Evolutionary conservation across 2,888 invertebrate species (phyloP), one percentile per base, ranked within the genome.

Genomic region (Leistus spinibarbis): DNA sequence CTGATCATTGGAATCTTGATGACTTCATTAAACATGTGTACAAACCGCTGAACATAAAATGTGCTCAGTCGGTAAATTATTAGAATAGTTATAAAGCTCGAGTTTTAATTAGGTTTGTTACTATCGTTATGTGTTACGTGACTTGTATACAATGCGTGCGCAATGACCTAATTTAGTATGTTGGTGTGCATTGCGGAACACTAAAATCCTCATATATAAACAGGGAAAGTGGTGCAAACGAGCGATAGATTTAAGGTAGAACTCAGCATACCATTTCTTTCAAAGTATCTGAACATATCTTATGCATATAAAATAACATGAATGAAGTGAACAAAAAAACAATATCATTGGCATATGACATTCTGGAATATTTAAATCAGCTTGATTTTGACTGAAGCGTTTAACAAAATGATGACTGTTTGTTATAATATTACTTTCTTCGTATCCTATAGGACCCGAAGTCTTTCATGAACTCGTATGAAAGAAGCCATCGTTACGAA

Each of bases 391-490:
- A 40, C 9, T 24, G 23, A 24, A 64, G 13, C 23, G 10, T 24
- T 9, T 64, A 23, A 64, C 27, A 20, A 16, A 13, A 3, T 13
- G 20, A 20, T 13, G 57, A 19, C 4, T 20, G 54, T 22, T 16
- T 54, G 20, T 54, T 40, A 54, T 16, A 56, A 57, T 20, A 19
- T 56, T 68, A 22, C 54, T 67, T 54, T 67, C 54, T 53, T 23
- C 54, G 54, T 67, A 67, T 67, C 22, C 57, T 73, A 67, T 73
- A 73, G 65, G 77, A 77, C 65, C 76, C 76, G 24, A 76, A 77
- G 54, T 24, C 64, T 23, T 77, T 76, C 71, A 74, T 77, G 75
- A 76, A 77, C 69, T 60, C 70, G 16, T 77, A 77, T 70, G 76
- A 77, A 56, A 72, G 73, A 68, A 74, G 76, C 62, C 63, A 69